Evolutionary conservation across 2,888 invertebrate species (phyloP).

Genomic region (Lithophane ornitopus): DNA sequence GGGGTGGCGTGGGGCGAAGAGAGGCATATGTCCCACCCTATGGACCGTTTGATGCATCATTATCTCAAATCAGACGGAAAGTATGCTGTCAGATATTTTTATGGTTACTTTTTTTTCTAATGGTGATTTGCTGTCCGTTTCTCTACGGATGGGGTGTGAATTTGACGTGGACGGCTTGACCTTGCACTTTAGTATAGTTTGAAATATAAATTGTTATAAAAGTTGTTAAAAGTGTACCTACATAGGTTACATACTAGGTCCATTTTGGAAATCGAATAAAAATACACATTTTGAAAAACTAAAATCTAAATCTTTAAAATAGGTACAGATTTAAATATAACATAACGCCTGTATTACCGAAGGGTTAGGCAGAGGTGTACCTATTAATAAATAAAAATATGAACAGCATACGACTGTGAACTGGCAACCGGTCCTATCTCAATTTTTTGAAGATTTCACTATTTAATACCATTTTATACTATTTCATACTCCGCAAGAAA

Average conservation of each 20-base stretch:
- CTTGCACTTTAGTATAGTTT: background rate
- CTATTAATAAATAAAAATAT: background rate
- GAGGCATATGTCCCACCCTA: constrained; percentile 81
- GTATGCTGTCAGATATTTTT: constrained; percentile 72
- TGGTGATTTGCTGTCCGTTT: constrained; percentile 9
- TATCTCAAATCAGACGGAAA: constrained; percentile 82
- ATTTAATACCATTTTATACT: too few species aligned
- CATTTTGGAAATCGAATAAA: background rate
- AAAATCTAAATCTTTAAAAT: background rate
- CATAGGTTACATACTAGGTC: background rate
- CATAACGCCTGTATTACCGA: background rate
- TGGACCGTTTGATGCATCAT: constrained; percentile 73
- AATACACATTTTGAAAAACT: background rate
- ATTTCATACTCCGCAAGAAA: too few species aligned
- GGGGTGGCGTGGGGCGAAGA: constrained; percentile 74
- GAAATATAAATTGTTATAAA: background rate
- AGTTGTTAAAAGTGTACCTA: background rate
- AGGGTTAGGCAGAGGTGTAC: background rate
- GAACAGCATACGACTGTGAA: too few species aligned
- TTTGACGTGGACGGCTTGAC: background rate
- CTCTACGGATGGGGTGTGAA: background rate
- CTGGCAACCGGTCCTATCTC: too few species aligned
- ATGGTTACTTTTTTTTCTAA: constrained; percentile 15
- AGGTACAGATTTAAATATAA: background rate
- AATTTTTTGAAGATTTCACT: too few species aligned